A percentile compares a stretch with the other conserved stretches of the same genome.
Evolutionary conservation across 2,113 vertebrate genomes (phyloP).

Genomic region (Ophthalmotilapia sp.): DNA sequence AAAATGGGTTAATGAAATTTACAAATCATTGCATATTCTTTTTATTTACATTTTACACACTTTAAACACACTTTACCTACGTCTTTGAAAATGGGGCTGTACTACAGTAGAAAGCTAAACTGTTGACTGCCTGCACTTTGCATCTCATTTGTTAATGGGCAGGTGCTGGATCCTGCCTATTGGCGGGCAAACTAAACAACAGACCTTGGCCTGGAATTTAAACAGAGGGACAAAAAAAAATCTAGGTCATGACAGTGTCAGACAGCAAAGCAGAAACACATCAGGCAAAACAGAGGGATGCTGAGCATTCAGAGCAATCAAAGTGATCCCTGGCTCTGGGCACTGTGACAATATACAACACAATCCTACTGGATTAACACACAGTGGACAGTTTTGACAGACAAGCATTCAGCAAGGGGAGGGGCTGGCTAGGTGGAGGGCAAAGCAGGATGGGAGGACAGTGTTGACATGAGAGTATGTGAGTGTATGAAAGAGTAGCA

Average conservation of each 20-base stretch:
- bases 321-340: not conserved
- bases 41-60: not conserved
- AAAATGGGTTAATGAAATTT: not conserved
- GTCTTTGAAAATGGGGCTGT: not conserved
- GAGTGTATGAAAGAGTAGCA: not conserved
- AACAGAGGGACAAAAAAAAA: not conserved
- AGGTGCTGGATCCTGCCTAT: not conserved
- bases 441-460: not conserved
- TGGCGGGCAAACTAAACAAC: conserved; percentile 14
- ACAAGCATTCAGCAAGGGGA: conserved; percentile 11
- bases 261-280: conserved; percentile 44
- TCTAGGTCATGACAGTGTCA: conserved; percentile 12
- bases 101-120: not conserved
- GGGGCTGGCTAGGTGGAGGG: not conserved
- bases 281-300: not conserved
- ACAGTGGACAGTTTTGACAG: conserved; percentile 33
- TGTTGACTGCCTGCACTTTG: conserved; percentile 2
- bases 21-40: not conserved
- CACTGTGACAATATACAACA: conserved; percentile 13
- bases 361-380: conserved; percentile 58
- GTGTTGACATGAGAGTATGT: conserved; percentile 2
- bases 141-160: conserved; percentile 34
- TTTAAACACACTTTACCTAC: not conserved
- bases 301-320: not conserved
- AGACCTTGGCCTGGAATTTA: not conserved